Conservation (phyloP, 2,797 vertebrate genomes). For the Sebastiscus albofasciatus region DNA sequence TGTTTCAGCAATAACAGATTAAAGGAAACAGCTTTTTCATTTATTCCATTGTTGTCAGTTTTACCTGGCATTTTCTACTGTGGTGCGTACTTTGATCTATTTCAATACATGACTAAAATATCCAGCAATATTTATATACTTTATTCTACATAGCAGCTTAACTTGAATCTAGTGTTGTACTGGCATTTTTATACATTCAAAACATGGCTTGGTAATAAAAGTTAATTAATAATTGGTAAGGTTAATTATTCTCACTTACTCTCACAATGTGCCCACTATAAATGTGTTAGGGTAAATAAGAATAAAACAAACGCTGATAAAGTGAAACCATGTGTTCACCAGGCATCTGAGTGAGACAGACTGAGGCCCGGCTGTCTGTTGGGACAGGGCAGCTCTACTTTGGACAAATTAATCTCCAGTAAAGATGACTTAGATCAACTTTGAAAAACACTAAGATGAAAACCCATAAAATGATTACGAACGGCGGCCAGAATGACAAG, state of each 20-base stretch:
- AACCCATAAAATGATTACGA: slow-evolving; percentile 99
- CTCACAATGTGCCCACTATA: slow-evolving; percentile 8
- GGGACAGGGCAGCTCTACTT: slow-evolving; percentile 70
- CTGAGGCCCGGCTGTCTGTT: slow-evolving; percentile 61
- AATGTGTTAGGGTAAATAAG: slow-evolving; percentile 25
- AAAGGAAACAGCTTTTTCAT: background rate
- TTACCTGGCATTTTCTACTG: slow-evolving; percentile 2
- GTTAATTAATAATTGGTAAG: slow-evolving; percentile 43
- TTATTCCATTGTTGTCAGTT: background rate
- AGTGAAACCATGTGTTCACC: slow-evolving; percentile 43
- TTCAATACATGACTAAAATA: slow-evolving; percentile 8
- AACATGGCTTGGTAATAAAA: slow-evolving; percentile 15
- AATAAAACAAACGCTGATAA: slow-evolving; percentile 40
- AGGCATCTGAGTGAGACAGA: slow-evolving; percentile 67
- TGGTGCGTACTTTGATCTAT: background rate
- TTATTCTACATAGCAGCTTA: background rate
- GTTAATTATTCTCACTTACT: slow-evolving; percentile 38
- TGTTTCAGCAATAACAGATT: background rate
- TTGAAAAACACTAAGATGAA: slow-evolving; percentile 94
- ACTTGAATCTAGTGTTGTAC: slow-evolving; percentile 5
- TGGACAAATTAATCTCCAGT: slow-evolving; percentile 90
- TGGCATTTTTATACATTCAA: slow-evolving; percentile 11
- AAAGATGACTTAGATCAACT: slow-evolving; percentile 97
- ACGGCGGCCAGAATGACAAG: slow-evolving; percentile 98
- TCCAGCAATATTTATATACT: background rate